Evolutionary conservation across 2,797 vertebrate species (phyloP).

Genomic region (Smutsia temminckii): DNA sequence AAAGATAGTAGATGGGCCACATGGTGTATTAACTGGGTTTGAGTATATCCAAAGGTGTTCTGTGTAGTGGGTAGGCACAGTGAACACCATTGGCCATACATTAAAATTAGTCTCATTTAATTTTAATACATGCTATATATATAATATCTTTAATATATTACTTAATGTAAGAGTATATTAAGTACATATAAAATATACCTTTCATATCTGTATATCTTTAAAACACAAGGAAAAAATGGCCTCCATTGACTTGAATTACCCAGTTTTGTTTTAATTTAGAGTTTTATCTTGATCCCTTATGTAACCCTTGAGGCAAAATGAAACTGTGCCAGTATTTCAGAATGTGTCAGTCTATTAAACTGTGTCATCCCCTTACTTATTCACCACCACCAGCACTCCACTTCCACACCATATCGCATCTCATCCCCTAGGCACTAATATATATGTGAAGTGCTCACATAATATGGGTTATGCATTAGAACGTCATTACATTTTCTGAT

Average conservation of each 20-base stretch:
- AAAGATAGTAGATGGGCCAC: neutral
- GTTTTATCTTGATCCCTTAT: conserved; percentile 22
- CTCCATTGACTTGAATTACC: neutral
- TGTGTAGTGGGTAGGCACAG: neutral
- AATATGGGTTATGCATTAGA: neutral
- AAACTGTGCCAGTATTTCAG: neutral
- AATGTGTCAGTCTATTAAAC: neutral
- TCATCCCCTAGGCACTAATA: neutral
- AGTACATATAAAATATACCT: neutral
- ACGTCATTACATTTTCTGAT: neutral
- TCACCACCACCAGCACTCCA: neutral
- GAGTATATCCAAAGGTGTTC: neutral
- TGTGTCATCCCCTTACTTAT: neutral
- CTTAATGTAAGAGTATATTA: neutral
- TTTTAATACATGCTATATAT: neutral
- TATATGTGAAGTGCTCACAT: neutral
- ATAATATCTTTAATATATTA: neutral
- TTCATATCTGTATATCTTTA: neutral
- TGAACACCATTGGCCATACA: neutral
- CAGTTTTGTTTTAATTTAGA: neutral
- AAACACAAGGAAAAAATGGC: neutral
- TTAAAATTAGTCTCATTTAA: neutral
- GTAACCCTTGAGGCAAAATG: conserved; percentile 4
- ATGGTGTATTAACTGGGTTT: fast-evolving
- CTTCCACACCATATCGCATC: neutral